These are phyloP conservation scores for Hystrix brachyura DNA, from an alignment of 2,113 vertebrate genomes.

Conservation along the genomic window DNA sequence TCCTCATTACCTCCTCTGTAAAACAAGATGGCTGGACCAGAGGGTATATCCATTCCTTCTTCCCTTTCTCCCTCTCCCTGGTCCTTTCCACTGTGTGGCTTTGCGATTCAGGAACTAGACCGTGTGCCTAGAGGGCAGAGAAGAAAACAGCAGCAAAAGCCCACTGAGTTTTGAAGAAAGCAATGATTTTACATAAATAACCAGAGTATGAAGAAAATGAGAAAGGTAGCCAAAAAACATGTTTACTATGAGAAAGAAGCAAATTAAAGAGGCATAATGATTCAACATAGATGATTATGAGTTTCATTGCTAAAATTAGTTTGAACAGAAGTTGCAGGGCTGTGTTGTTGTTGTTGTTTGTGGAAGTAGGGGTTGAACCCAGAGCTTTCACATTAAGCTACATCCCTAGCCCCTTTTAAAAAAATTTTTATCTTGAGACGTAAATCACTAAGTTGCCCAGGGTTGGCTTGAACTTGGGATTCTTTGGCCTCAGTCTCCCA, in stretches of 20 bases:
- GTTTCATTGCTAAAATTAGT: conserved; percentile 3
- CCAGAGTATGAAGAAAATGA: background rate
- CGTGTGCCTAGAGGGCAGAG: background rate
- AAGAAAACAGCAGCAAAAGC: conserved; percentile 53
- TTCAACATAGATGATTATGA: conserved; percentile 2
- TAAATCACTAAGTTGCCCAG: background rate
- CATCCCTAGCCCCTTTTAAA: background rate
- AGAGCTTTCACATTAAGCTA: background rate
- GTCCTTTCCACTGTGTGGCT: conserved; percentile 34
- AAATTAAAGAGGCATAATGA: conserved; percentile 23
- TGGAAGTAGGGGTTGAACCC: background rate
- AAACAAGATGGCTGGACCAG: background rate
- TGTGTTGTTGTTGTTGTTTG: background rate
- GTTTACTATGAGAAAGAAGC: conserved; percentile 56
- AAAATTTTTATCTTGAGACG: background rate
- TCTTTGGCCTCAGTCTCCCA: background rate
- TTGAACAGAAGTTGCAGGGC: background rate
- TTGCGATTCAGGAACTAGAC: conserved; percentile 17
- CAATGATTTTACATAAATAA: conserved; percentile 42
- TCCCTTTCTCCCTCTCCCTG: background rate
- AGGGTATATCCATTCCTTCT: background rate
- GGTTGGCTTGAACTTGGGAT: background rate
- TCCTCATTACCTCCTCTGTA: conserved; percentile 7
- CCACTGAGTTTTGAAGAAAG: background rate
- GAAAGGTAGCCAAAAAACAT: background rate